Percentiles rank a stretch among this genome's conserved stretches.
Conservation (phyloP, 1,140 invertebrate species). For the Drosophila bifasciata region DNA sequence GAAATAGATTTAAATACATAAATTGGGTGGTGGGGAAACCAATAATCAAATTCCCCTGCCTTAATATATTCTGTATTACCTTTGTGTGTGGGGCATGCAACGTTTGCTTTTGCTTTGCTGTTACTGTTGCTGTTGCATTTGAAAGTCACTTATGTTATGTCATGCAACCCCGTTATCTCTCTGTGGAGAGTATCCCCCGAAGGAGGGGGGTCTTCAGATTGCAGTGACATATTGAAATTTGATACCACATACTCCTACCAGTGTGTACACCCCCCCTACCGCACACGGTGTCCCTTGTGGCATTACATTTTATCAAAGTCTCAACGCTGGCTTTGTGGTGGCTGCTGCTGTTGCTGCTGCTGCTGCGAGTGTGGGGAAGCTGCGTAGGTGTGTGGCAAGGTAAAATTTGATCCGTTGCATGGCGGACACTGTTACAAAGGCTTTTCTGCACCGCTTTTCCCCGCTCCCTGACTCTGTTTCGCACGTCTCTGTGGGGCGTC, state of each 20-base stretch:
- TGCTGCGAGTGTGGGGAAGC: not conserved
- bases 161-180: not conserved
- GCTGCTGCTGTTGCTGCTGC: not conserved
- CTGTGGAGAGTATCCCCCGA: constrained; percentile 8
- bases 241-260: not conserved
- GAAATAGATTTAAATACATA: too few species aligned
- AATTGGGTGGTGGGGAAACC: too few species aligned
- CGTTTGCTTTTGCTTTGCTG: too few species aligned
- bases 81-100: too few species aligned
- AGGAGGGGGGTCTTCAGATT: constrained; percentile 39
- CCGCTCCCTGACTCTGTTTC: not conserved
- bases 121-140: constrained; percentile 8
- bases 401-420: constrained; percentile 52
- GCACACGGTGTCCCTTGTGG: constrained; percentile 32
- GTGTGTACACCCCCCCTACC: not conserved
- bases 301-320: constrained; percentile 52
- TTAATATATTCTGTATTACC: too few species aligned
- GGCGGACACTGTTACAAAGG: constrained; percentile 62
- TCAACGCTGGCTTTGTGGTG: constrained; percentile 5
- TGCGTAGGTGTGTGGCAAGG: constrained; percentile 11
- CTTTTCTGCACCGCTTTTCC: not conserved
- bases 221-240: constrained; percentile 60
- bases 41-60: too few species aligned
- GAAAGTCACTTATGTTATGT: constrained; percentile 23
- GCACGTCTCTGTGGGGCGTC: not conserved